Base-by-base conservation (phyloP, 2,113 vertebrate genomes). In the Pituophis catenifer region DNA sequence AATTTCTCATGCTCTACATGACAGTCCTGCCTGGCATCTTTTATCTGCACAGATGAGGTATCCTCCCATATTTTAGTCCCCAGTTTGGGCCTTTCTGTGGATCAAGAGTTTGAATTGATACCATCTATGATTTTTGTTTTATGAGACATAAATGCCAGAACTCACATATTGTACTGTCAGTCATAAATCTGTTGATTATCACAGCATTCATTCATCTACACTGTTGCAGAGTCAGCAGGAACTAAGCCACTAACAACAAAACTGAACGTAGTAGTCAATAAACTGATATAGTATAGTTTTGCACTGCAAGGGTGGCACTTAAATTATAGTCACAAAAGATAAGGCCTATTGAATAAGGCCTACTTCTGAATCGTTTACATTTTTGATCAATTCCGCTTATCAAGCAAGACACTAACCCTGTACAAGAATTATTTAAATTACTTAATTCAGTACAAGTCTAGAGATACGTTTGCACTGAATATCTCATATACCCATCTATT, bases 41-140 rank as follows among this genome's bases (percentile, higher is more conserved):
- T 8, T 8, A 3, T 89, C 92, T 93, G 65, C 93, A 89, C 12
- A 54, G 44, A 24, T 93, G 86, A 90, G 91, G 11, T 0, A 0
- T 53, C 5, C 1, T 59, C 4, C 1, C 50, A 5, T 5, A 93
- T 70, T 54, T 93, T 23, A 62, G 44, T 53, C 62, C 44, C 65
- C 54, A 1, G 3, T 87, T 12, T 81, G 50, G 55, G 58, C 50
- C 89, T 29, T 92, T 70, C 52, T 0, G 0, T 19, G 81, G 52
- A 38, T 94, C 92, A 65, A 48, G 62, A 9, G 1, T 91, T 90
- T 94, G 95, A 97, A 96, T 95, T 91, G 94, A 65, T 85, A 91
- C 90, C 93, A 91, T 91, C 92, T 93, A 93, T 29, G 90, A 91
- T 0, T 0, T 70, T 65, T 88, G 86, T 26, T 92, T 93, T 93